Conservation (phyloP, 2,797 vertebrate species). For the Anguilla obscura region DNA sequence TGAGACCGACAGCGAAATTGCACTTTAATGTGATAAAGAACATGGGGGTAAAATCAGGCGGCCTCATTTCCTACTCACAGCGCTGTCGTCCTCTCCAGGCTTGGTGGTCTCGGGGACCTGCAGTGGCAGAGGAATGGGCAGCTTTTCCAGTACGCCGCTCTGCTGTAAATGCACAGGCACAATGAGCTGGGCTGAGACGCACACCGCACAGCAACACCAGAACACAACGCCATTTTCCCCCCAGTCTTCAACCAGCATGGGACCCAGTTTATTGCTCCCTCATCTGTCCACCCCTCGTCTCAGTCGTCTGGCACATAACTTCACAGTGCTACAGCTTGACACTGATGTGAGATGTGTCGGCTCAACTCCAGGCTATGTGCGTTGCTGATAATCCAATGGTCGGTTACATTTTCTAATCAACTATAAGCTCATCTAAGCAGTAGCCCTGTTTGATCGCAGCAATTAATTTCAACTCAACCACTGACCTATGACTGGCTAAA, state of each 20-base stretch:
- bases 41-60: not conserved
- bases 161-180: conserved; percentile 52
- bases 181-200: not conserved
- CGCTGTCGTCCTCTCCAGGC: conserved; percentile 70
- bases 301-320: not conserved
- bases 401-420: not conserved
- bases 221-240: not conserved
- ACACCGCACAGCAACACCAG: not conserved
- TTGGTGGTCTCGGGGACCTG: conserved; percentile 74
- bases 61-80: not conserved
- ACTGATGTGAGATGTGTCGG: not conserved
- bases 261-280: not conserved
- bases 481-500: not conserved
- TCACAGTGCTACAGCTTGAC: not conserved
- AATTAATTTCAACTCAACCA: not conserved
- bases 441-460: not conserved
- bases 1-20: not conserved
- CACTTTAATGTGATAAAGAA: not conserved
- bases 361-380: not conserved
- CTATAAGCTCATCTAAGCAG: not conserved
- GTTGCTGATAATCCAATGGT: not conserved
- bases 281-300: not conserved
- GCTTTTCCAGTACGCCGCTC: conserved; percentile 75
- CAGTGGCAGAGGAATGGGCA: conserved; percentile 58
- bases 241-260: not conserved